Evolutionary conservation across 2,888 invertebrate species (phyloP), one percentile per base, ranked within the genome.

Genomic region (Tethea ocularis): DNA sequence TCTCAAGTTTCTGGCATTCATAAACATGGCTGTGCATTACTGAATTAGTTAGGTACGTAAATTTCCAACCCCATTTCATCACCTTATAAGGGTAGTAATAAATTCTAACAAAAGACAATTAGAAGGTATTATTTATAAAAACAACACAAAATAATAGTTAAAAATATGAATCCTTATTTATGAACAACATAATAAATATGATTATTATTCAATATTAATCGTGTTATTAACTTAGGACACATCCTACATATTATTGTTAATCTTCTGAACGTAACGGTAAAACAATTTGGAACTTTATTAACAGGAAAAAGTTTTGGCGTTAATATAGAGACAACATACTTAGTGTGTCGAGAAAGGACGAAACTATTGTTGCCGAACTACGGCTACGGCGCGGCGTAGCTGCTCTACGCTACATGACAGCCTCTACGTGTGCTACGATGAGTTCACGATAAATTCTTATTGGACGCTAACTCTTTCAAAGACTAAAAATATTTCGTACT

Each of bases 371-470:
- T 60, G 52, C 61, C 58, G 57, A 57, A 53, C 62, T 57, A 51
- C 41, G 33, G 57, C 73, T 57, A 51, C 38, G 46, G 57, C 73
- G 67, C 71, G 66, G 23, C 64, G 68, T 67, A 70, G 66, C 66
- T 46, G 46, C 3, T 46, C 46, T 58, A 59, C 51, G 54, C 58
- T 51, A 65, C 59, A 63, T 71, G 74, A 73, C 74, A 71, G 67
- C 66, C 61, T 63, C 71, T 74, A 74, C 75, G 69, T 71, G 71
- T 66, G 60, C 69, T 69, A 69, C 67, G 63, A 67, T 67, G 67
- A 57, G 36, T 57, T 57, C 61, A 63, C 55, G 57, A 62, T 67
- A 61, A 67, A 66, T 63, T 67, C 62, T 64, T 61, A 38, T 52
- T 53, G 51, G 51, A 58, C 53, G 59, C 54, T 61, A 57, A 41